phyloP scores from a whole-genome alignment of 2,113 vertebrate species.

The Centrocercus urophasianus region DNA sequence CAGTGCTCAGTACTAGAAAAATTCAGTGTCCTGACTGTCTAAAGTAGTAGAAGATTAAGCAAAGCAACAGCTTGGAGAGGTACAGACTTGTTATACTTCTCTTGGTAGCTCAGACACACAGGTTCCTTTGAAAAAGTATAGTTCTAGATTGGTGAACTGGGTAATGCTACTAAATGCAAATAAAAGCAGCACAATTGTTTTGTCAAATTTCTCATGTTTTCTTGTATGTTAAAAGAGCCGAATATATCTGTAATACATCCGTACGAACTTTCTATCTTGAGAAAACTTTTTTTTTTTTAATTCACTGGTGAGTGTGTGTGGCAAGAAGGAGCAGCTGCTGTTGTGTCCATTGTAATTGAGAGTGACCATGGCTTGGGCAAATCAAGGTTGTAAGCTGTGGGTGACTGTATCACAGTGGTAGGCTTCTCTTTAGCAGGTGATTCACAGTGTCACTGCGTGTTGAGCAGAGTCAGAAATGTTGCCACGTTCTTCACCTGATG shows the following conservation, averaged over 20 bases:
- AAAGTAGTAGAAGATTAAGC: background rate
- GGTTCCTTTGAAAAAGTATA: background rate
- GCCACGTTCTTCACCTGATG: background rate
- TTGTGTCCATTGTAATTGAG: background rate
- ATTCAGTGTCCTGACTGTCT: background rate
- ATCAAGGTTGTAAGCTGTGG: slow-evolving; percentile 27
- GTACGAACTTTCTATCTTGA: background rate
- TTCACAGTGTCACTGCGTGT: background rate
- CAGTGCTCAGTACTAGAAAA: background rate
- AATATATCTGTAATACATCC: background rate
- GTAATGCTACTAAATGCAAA: background rate
- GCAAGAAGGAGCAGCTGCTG: background rate
- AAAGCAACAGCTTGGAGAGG: background rate
- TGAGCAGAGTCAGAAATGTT: background rate
- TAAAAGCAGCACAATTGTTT: background rate
- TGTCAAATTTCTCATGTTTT: background rate
- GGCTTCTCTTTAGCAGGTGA: background rate
- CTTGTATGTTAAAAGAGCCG: background rate
- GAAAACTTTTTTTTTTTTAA: background rate
- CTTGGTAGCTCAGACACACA: background rate
- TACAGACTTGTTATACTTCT: background rate
- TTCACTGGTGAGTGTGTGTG: background rate
- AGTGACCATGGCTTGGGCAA: background rate
- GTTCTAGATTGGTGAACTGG: background rate
- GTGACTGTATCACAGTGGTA: background rate